Base-by-base conservation (phyloP, 1,140 invertebrate genomes). In the Camponotus pennsylvanicus region DNA sequence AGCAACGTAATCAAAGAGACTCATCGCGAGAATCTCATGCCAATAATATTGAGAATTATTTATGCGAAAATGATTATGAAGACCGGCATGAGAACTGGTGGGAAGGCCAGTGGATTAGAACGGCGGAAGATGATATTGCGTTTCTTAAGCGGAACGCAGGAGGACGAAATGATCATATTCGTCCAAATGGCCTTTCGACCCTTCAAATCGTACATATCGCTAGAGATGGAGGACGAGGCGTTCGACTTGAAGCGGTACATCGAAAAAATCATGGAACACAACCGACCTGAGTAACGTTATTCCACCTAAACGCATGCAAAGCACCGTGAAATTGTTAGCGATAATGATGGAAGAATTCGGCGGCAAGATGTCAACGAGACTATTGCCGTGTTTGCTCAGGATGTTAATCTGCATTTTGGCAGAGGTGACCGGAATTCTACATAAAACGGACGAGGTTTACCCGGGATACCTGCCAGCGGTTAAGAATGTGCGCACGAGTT, bases 11-110 rank as follows among this genome's bases (percentile, higher is more conserved):
- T 98, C n/a, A 95, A 96, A 66, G 91, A 95, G 1, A 97, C 98
- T 66, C 97, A 99, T 93, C 96, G 98, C 83, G 93, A 95, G 37
- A 96, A 97, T 86, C 93, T 99, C 0, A 96, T 99, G 83, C 97
- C 98, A 0, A 96, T 98, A 67, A 94, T 99, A 9, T 96, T 99
- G 93, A 97, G 98, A 92, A 97, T 99, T 82, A 95, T 99, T 2
- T 99, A 98, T 93, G 98, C 98, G 7, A 99, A 98, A 95, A 98
- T 99, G 97, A 96, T 97, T 42, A 96, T 96, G 34, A 98, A 97
- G 92, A 96, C 97, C 59, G 97, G 97, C 0, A 95, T 96, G 82
- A 96, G 97, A 85, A 97, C 97, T 0, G 96, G 97, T 0, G 98
- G 98, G 21, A 98, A 98, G 92, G 95, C 96, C 1, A 97, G 97